Evolutionary conservation across 2,113 vertebrate genomes (phyloP).

Genomic region (Tringa solitaria): DNA sequence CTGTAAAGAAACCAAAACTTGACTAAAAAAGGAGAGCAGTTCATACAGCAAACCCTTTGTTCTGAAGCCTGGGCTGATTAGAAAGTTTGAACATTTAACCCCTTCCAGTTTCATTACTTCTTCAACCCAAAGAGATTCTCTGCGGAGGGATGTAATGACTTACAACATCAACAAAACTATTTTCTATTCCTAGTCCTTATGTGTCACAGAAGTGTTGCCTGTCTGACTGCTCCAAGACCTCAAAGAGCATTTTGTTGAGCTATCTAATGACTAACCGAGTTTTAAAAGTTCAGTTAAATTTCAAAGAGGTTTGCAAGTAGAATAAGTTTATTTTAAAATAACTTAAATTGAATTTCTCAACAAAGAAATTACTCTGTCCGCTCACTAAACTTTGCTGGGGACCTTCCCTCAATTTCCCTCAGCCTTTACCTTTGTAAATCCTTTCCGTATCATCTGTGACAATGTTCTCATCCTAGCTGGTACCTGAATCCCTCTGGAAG

Average conservation of each 20-base stretch:
- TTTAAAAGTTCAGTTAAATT: not conserved
- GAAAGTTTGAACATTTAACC: not conserved
- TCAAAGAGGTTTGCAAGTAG: not conserved
- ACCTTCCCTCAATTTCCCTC: not conserved
- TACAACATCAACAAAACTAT: not conserved
- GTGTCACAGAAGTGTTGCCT: not conserved
- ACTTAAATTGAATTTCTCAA: not conserved
- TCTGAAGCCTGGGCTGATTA: not conserved
- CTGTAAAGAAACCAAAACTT: not conserved
- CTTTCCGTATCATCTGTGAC: not conserved
- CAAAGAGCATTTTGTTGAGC: not conserved
- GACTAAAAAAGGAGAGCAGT: not conserved
- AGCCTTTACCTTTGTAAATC: not conserved
- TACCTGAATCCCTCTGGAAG: not conserved
- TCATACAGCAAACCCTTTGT: not conserved
- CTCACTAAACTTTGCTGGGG: not conserved
- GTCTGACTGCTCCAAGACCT: not conserved
- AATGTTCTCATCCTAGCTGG: not conserved
- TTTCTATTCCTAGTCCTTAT: not conserved
- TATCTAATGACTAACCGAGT: not conserved
- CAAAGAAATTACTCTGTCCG: not conserved
- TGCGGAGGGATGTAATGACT: not conserved
- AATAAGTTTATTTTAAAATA: not conserved
- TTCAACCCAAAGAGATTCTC: not conserved
- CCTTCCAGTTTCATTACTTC: not conserved